Evolutionary conservation across 2,797 vertebrate genomes (phyloP).

Genomic region (Coranthus polyacanthus): DNA sequence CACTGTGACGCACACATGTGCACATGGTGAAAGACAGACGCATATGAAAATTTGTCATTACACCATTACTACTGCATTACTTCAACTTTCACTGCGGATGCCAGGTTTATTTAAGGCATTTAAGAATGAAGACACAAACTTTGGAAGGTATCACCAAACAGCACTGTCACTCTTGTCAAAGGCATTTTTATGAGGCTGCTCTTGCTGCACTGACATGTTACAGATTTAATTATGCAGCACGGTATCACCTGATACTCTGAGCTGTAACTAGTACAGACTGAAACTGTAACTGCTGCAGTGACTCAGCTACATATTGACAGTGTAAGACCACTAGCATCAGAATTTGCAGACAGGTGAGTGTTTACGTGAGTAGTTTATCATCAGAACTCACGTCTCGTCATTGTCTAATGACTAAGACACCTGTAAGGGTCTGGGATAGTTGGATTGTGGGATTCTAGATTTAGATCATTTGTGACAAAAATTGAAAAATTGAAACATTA

Average conservation of each 20-base stretch:
- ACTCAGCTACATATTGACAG: slow-evolving; percentile 57
- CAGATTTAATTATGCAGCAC: slow-evolving; percentile 48
- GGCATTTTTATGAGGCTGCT: slow-evolving; percentile 70
- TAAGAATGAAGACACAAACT: slow-evolving; percentile 25
- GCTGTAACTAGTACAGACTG: slow-evolving; percentile 42
- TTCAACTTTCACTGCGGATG: slow-evolving; percentile 14
- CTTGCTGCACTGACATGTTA: slow-evolving; percentile 74
- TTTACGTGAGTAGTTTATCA: slow-evolving; percentile 36
- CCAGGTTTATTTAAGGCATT: slow-evolving; percentile 8
- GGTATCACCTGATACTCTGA: slow-evolving; percentile 61
- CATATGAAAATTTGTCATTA: not conserved
- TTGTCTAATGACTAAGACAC: slow-evolving; percentile 64
- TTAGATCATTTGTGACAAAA: not conserved
- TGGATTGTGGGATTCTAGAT: not conserved
- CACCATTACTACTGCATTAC: not conserved
- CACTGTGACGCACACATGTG: slow-evolving; percentile 29
- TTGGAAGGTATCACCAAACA: slow-evolving; percentile 39
- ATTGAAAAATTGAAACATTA: not conserved
- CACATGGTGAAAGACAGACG: not conserved
- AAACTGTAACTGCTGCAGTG: slow-evolving; percentile 46
- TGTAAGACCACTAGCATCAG: slow-evolving; percentile 25
- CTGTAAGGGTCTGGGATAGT: slow-evolving; percentile 6
- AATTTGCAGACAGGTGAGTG: slow-evolving; percentile 60
- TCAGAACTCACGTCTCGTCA: slow-evolving; percentile 37
- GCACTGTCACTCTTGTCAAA: slow-evolving; percentile 59